Conservation (phyloP, 1,140 invertebrate species). For the Halesus radiatus region DNA sequence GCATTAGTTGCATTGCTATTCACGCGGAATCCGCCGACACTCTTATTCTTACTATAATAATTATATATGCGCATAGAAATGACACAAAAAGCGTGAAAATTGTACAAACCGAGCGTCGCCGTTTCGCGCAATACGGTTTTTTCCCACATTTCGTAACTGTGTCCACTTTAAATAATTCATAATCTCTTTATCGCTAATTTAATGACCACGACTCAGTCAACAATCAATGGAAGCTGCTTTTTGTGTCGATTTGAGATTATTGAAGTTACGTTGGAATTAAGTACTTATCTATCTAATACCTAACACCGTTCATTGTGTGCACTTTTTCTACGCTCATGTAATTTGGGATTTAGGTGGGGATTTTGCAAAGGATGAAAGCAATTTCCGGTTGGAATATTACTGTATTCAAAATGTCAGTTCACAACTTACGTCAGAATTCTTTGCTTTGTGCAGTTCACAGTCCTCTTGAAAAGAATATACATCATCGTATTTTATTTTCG, state of each 20-base stretch:
- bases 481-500: too few species aligned
- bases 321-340: too few species aligned
- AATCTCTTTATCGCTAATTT: slow-evolving; percentile 16
- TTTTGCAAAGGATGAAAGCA: too few species aligned
- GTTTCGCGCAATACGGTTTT: neutral
- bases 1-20: neutral
- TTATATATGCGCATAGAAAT: slow-evolving; percentile 16
- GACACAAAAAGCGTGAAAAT: slow-evolving; percentile 35
- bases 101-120: slow-evolving; percentile 10
- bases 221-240: neutral
- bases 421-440: too few species aligned
- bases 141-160: slow-evolving; percentile 25
- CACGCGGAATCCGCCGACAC: neutral
- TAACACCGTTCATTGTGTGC: too few species aligned
- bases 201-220: neutral
- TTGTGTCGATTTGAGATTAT: neutral
- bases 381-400: too few species aligned
- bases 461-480: too few species aligned
- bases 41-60: neutral
- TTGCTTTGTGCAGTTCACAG: too few species aligned
- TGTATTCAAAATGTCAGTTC: too few species aligned
- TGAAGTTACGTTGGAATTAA: too few species aligned
- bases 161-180: slow-evolving; percentile 4
- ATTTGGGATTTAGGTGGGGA: too few species aligned
- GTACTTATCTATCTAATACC: too few species aligned